These are phyloP conservation scores for Drosophila peninsularis DNA, from an alignment of 2,888 invertebrate species.

Conservation along the genomic window DNA sequence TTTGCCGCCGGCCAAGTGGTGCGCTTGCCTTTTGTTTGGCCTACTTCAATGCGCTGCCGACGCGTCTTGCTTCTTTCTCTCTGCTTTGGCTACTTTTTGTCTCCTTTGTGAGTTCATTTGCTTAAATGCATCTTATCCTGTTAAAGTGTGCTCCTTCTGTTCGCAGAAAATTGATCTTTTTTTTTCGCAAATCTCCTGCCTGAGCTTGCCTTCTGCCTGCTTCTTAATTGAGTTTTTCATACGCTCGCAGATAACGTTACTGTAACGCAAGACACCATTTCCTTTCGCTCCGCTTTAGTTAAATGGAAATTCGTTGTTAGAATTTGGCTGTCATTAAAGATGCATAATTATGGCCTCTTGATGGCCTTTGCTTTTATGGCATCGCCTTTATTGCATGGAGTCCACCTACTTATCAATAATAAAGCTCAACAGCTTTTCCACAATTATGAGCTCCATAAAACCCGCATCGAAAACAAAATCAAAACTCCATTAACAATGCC, in stretches of 20 bases:
- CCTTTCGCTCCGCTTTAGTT: conserved; percentile 28
- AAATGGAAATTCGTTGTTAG: not conserved
- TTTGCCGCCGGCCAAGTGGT: conserved; percentile 60
- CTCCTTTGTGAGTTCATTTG: conserved; percentile 67
- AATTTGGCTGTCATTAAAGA: not conserved
- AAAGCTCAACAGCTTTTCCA: conserved; percentile 18
- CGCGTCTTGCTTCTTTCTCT: conserved; percentile 28
- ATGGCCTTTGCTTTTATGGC: conserved; percentile 2
- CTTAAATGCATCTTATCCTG: conserved; percentile 77
- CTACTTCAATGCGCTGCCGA: conserved; percentile 68
- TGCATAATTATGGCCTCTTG: not conserved
- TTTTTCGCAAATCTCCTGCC: conserved; percentile 58
- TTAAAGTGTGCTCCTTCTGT: conserved; percentile 62
- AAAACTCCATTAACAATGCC: conserved; percentile 31
- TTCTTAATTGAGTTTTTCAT: conserved; percentile 61
- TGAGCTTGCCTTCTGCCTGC: conserved; percentile 34
- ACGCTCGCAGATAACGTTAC: conserved; percentile 23
- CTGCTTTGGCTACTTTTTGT: conserved; percentile 24
- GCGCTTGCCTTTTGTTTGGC: conserved; percentile 46
- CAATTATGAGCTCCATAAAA: conserved; percentile 39
- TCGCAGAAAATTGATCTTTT: conserved; percentile 72
- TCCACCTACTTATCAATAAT: conserved; percentile 27
- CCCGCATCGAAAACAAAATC: conserved; percentile 21
- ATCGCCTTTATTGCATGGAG: conserved; percentile 1
- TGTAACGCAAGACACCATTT: conserved; percentile 47